These are phyloP conservation scores for Elysia crispata DNA, from an alignment of 2,888 invertebrate genomes.

Conservation along the genomic window DNA sequence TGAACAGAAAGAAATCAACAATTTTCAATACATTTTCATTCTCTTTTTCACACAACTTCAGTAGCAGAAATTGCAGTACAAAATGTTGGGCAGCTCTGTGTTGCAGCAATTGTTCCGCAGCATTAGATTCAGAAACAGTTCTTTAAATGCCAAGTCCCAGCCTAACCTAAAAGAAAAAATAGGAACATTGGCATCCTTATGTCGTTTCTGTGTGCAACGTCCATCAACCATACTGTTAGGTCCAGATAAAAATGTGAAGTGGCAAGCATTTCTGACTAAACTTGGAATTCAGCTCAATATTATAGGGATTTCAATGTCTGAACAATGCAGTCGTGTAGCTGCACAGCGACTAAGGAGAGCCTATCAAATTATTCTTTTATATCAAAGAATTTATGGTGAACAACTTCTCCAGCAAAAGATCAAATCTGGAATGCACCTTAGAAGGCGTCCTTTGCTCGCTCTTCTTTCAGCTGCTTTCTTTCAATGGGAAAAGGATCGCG, in stretches of 20 bases:
- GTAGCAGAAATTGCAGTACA: too few relatives aligned
- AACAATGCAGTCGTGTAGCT: slow-evolving; percentile 49
- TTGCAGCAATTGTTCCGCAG: too few relatives aligned
- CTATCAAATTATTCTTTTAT: slow-evolving; percentile 48
- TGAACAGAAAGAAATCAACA: too few relatives aligned
- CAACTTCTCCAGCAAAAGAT: slow-evolving; percentile 47
- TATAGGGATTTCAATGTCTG: slow-evolving; percentile 27
- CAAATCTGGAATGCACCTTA: slow-evolving; percentile 35
- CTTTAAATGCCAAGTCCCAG: too few relatives aligned
- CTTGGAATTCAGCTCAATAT: slow-evolving; percentile 33
- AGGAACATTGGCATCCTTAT: too few relatives aligned
- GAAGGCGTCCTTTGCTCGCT: slow-evolving; percentile 44
- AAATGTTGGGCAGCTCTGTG: too few relatives aligned
- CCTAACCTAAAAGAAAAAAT: too few relatives aligned
- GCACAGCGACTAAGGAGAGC: slow-evolving; percentile 48
- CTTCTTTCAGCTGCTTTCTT: slow-evolving; percentile 51
- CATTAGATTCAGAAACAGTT: too few relatives aligned
- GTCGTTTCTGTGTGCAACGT: neutral
- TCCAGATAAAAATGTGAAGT: slow-evolving; percentile 37
- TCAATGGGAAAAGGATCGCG: slow-evolving; percentile 52
- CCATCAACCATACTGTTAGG: slow-evolving; percentile 36
- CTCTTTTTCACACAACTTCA: too few relatives aligned
- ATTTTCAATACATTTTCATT: too few relatives aligned
- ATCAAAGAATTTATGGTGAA: slow-evolving; percentile 51
- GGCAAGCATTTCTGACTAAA: slow-evolving; percentile 15